Evolutionary conservation across 1,140 invertebrate species (phyloP).

Genomic region (Lanistes nyassanus): DNA sequence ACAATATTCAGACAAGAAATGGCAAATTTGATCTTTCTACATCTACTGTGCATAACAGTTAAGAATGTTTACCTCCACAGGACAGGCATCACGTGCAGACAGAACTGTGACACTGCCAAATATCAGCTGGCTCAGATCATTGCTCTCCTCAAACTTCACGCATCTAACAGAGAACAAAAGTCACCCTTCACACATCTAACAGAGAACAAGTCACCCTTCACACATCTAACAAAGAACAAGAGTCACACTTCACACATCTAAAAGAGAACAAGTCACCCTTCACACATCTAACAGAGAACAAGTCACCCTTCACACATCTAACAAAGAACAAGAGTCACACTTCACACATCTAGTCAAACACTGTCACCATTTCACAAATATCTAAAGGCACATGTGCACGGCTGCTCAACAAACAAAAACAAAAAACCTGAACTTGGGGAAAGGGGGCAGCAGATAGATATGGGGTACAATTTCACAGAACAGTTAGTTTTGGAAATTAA

Average conservation of each 20-base stretch:
- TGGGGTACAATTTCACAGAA: no score
- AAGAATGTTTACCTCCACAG: constrained; percentile 73
- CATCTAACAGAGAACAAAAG: constrained; percentile 61
- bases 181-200: neutral
- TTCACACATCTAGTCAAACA: neutral
- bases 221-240: neutral
- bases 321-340: neutral
- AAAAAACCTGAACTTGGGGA: no score
- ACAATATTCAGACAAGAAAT: no score
- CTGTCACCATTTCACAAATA: neutral
- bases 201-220: neutral
- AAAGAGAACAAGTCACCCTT: neutral
- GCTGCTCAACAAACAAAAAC: no score
- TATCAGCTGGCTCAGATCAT: constrained; percentile 73
- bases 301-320: neutral
- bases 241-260: neutral
- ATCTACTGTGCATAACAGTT: no score
- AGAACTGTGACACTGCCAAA: constrained; percentile 81
- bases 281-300: neutral
- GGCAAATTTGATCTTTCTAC: no score
- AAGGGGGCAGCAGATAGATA: no score
- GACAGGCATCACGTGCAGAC: constrained; percentile 84
- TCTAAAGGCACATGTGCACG: no score
- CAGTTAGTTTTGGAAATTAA: no score
- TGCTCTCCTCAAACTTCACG: constrained; percentile 80